Conservation (phyloP, 2,888 invertebrate genomes). For the Dolomedes plantarius region DNA sequence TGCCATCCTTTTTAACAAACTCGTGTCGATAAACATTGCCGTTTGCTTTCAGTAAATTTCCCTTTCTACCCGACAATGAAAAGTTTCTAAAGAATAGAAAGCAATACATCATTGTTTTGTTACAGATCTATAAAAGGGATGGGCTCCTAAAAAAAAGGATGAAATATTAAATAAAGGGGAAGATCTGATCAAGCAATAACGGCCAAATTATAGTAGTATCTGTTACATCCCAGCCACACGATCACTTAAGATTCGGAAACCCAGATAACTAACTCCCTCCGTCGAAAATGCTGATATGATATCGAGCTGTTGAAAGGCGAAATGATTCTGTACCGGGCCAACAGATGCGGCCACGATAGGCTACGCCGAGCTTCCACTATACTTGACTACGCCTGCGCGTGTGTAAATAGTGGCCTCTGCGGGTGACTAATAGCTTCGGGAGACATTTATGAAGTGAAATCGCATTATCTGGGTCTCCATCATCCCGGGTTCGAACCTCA, state of each 20-base stretch:
- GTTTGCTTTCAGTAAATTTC: no score
- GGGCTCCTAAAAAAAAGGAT: no score
- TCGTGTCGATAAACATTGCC: no score
- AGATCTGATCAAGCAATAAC: neutral
- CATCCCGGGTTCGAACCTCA: conserved; percentile 57
- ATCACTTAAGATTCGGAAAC: neutral
- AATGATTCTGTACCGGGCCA: neutral
- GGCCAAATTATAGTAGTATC: neutral
- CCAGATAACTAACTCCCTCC: neutral
- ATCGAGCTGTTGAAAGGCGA: conserved; percentile 42
- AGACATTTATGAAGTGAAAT: conserved; percentile 71
- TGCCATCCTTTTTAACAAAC: no score
- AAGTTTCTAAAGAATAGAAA: no score
- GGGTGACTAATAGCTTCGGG: conserved; percentile 65
- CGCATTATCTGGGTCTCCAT: conserved; percentile 70
- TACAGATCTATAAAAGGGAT: no score
- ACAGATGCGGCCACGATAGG: conserved; percentile 42
- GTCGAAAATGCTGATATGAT: neutral
- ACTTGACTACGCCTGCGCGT: conserved; percentile 65
- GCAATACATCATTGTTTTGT: no score
- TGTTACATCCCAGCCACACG: neutral
- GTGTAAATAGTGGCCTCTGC: conserved; percentile 46
- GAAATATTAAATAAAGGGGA: neutral
- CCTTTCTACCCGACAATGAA: no score
- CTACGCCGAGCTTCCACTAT: conserved; percentile 3